Evolutionary conservation across 2,888 invertebrate species (phyloP), one percentile per base, ranked within the genome.

Genomic region (Papilio demoleus): DNA sequence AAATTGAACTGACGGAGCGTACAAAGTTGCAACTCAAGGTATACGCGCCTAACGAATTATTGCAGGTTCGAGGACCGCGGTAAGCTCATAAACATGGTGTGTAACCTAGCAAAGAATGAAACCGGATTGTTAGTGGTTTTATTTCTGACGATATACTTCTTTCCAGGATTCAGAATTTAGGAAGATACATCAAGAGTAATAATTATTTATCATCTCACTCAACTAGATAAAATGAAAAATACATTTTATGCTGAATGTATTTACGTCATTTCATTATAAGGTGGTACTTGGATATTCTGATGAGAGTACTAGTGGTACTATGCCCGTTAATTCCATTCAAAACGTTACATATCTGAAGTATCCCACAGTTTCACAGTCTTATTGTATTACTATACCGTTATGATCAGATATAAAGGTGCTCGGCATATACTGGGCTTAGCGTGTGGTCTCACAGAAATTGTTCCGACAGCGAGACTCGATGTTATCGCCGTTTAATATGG

Each of bases 391-490:
- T 17, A 56, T 67, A 72, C 75, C 71, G 74, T 74, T 72, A 70
- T 71, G 71, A 72, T 70, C 70, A 68, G 70, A 70, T 67, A 73
- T 70, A 70, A 66, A 45, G 70, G 73, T 77, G 74, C 72, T 71
- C 71, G 72, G 72, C 72, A 76, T 73, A 76, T 73, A 74, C 71
- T 73, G 71, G 71, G 65, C 82, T 76, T 82, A 81, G 85, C 86
- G 87, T 88, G 89, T 88, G 88, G 88, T 88, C 86, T 76, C 74
- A 70, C 79, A 75, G 77, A 81, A 82, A 87, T 84, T 84, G 81
- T 76, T 81, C 83, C 81, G 88, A 88, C 86, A 85, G 83, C 76
- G 70, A 72, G 76, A 78, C 77, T 64, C 31, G 89, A 88, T 88
- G 79, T 81, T 87, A 89, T 88, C 87, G 77, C 76, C 74, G 72